phyloP scores from a whole-genome alignment of 2,113 vertebrate species.

The Bos javanicus region DNA sequence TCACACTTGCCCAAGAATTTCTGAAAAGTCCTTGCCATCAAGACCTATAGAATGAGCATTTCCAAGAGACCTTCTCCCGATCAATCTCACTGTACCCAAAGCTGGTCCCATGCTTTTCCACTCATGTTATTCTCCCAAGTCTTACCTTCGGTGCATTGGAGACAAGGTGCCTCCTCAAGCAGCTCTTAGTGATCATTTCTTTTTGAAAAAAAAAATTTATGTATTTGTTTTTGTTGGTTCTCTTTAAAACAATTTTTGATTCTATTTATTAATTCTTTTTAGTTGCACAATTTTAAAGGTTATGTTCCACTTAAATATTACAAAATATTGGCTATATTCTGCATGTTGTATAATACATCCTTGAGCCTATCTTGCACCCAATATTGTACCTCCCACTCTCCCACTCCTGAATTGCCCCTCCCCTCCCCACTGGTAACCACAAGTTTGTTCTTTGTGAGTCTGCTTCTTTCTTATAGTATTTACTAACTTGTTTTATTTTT shows the following conservation, averaged over 20 bases:
- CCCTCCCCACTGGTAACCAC: neutral
- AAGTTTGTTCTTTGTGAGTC: neutral
- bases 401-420: neutral
- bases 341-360: neutral
- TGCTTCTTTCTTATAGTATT: neutral
- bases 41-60: neutral
- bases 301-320: neutral
- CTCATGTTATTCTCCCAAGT: neutral
- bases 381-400: neutral
- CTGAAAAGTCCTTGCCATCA: neutral
- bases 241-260: neutral
- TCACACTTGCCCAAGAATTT: neutral
- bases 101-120: neutral
- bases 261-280: neutral
- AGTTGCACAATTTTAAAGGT: neutral
- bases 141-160: neutral
- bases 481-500: neutral
- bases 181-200: neutral
- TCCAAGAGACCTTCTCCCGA: neutral
- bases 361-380: neutral
- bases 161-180: neutral
- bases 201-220: neutral
- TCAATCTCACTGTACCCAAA: neutral
- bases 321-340: neutral
- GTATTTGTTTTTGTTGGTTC: neutral